Evolutionary conservation across 2,797 vertebrate genomes (phyloP).

Genomic region (Gadopsis marmoratus): DNA sequence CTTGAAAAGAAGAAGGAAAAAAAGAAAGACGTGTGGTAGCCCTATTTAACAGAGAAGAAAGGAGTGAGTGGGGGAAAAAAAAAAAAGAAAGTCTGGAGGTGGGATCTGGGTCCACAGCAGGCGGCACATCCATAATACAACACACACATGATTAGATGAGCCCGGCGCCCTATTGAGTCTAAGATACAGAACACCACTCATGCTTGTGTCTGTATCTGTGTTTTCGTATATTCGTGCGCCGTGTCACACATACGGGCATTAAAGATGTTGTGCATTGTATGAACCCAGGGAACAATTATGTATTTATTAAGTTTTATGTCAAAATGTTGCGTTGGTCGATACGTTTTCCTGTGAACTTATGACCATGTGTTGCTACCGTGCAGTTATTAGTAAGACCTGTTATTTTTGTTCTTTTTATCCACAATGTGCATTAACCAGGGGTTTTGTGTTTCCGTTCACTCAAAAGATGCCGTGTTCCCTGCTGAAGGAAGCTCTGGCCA

Average conservation of each 20-base stretch:
- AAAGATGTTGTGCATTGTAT: conserved; percentile 2
- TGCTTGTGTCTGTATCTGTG: conserved; percentile 23
- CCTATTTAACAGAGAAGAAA: conserved; percentile 55
- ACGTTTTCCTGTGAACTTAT: conserved; percentile 12
- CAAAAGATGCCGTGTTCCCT: not conserved
- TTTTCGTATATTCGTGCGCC: conserved; percentile 45
- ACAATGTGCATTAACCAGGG: not conserved
- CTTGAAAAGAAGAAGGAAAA: not conserved
- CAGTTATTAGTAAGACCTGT: not conserved
- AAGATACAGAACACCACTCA: conserved; percentile 28
- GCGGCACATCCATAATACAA: conserved; percentile 77
- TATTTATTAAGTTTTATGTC: conserved; percentile 23
- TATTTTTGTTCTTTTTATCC: not conserved
- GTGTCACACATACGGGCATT: conserved; percentile 29
- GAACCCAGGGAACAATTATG: conserved; percentile 9
- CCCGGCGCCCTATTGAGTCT: conserved; percentile 40
- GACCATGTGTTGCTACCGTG: not conserved
- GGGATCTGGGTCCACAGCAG: conserved; percentile 66
- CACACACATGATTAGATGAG: conserved; percentile 62
- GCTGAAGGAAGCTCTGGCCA: not conserved
- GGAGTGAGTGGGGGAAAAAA: conserved; percentile 3
- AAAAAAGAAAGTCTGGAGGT: conserved; percentile 30
- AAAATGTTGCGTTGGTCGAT: conserved; percentile 21
- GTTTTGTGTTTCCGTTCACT: not conserved
- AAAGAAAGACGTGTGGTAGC: conserved; percentile 46